phyloP scores from a whole-genome alignment of 2,113 vertebrate species.

The Thunnus maccoyii region DNA sequence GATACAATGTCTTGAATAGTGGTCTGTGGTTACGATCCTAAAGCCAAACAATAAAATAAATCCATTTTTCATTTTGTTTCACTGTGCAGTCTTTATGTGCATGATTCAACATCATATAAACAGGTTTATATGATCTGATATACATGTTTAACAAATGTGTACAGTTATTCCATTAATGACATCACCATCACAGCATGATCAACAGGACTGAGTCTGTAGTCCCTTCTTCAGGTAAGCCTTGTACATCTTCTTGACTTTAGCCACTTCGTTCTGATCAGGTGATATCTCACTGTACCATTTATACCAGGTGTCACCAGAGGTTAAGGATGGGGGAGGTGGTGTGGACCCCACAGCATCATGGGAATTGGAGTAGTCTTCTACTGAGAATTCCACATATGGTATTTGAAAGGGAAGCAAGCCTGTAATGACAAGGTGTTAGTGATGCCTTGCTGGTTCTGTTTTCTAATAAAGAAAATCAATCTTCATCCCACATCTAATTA shows the following conservation, averaged over 20 bases:
- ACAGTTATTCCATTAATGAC: neutral
- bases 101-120: too few relatives aligned
- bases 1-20: constrained; percentile 1
- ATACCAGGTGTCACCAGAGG: constrained; percentile 85
- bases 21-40: constrained; percentile 1
- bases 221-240: constrained; percentile 82
- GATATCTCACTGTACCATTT: constrained; percentile 88
- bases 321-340: constrained; percentile 74
- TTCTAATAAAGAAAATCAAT: neutral
- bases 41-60: constrained; percentile 61
- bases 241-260: constrained; percentile 86
- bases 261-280: constrained; percentile 84
- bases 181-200: too few relatives aligned
- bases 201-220: neutral
- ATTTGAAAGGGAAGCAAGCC: constrained; percentile 87
- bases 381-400: constrained; percentile 82
- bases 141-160: too few relatives aligned
- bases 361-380: constrained; percentile 85
- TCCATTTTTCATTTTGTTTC: constrained; percentile 57
- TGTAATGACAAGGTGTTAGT: constrained; percentile 54
- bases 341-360: constrained; percentile 90
- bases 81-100: constrained; percentile 32
- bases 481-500: neutral
- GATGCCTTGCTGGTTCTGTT: neutral
- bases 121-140: too few relatives aligned